Base-by-base conservation (phyloP, 2,113 vertebrate species). In the Siniperca chuatsi region DNA sequence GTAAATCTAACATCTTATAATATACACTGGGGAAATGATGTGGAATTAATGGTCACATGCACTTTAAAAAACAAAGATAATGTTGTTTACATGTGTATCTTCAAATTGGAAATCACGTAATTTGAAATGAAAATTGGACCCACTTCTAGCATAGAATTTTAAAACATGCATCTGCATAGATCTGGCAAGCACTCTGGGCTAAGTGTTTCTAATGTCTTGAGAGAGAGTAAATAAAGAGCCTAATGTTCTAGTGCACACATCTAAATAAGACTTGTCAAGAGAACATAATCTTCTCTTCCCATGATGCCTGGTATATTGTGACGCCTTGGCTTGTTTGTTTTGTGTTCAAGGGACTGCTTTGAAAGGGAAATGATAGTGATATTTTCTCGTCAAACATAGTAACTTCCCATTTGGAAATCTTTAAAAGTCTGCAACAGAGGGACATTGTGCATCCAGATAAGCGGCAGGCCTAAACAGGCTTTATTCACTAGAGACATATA, bases 291-390 rank as follows among this genome's bases (percentile, higher is more conserved):
- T 82, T 60, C 85, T 76, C 88, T 78, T 82, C 82, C 79, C 85
- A 79, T 78, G 90, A 90, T 18, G 89, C 82, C 72, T 79, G 37
- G 64, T 89, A 75, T 89, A 83, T 86, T 58, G 62, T 82, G 79
- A 90, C 35, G 80, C 77, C 74, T 73, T 66, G 76, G 35, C 72
- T 85, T 92, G 90, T 92, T 94, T 89, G 86, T 91, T 94, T 93
- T 93, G 85, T 29, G 73, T 92, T 89, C 37, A 73, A 70, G 54
- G 74, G 67, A 71, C 67, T 78, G 73, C 87, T 91, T 82, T 90
- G 88, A 94, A 90, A 90, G 83, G 89, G 73, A 93, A 92, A 94
- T 93, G 52, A 92, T 78, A 77, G 92, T 81, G 90, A 92, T 90
- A 87, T 92, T 90, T 92, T 87, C 87, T 87, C 55, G 81, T 94